Conservation (phyloP, 2,113 vertebrate species). For the Columbina picui region DNA sequence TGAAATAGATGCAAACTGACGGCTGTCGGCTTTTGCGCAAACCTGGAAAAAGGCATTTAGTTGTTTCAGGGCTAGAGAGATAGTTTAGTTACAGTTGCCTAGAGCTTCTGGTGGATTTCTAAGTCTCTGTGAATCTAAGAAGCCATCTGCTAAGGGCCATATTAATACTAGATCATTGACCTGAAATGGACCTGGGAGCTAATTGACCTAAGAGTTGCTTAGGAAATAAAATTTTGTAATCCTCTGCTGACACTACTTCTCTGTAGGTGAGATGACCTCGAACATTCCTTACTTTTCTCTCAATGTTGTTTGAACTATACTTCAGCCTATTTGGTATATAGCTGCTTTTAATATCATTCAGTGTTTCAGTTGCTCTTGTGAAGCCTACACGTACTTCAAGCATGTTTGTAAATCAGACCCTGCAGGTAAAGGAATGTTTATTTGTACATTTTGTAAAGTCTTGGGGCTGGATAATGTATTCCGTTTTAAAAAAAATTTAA, state of each 20-base stretch:
- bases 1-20: background rate
- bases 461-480: background rate
- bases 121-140: background rate
- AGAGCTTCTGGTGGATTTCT: background rate
- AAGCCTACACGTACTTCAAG: background rate
- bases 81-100: background rate
- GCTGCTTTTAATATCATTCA: background rate
- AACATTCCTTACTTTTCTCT: background rate
- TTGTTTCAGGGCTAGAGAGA: background rate
- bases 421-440: background rate
- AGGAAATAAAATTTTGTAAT: background rate
- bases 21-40: background rate
- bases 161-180: background rate
- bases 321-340: background rate
- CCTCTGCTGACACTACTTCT: background rate
- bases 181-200: background rate
- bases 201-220: background rate
- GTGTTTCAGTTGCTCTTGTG: background rate
- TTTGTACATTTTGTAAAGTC: background rate
- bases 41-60: background rate
- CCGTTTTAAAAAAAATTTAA: background rate
- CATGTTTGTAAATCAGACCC: background rate
- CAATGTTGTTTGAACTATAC: background rate
- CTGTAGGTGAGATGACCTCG: background rate
- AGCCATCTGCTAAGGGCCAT: background rate